Evolutionary conservation across 2,888 invertebrate species (phyloP).

Genomic region (Odontothrips loti): DNA sequence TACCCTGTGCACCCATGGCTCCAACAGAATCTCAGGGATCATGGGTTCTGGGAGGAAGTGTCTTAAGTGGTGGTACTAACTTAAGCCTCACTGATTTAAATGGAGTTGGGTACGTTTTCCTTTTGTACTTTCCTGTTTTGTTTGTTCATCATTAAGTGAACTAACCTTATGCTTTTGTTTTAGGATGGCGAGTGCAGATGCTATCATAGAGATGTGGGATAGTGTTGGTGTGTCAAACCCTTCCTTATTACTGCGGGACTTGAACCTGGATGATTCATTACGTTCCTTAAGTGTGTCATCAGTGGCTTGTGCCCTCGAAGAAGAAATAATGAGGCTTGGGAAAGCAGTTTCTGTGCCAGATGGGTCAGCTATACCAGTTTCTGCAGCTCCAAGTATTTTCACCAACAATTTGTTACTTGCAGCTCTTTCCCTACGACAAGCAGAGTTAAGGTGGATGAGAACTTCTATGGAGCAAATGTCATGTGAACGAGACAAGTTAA

Average conservation of each 20-base stretch:
- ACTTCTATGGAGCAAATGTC: constrained; percentile 59
- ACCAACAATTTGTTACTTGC: constrained; percentile 24
- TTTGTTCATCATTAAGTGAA: constrained; percentile 14
- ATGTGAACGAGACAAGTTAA: constrained; percentile 76
- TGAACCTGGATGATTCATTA: constrained; percentile 60
- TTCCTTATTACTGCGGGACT: constrained; percentile 59
- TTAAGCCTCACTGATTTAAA: constrained; percentile 17
- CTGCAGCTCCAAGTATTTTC: neutral
- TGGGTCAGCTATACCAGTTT: constrained; percentile 30
- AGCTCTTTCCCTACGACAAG: constrained; percentile 31
- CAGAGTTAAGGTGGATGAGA: constrained; percentile 42
- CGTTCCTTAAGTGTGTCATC: constrained; percentile 54
- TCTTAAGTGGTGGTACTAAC: constrained; percentile 30
- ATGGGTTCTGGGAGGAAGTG: constrained; percentile 11
- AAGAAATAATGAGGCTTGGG: constrained; percentile 51
- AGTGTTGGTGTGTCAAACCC: constrained; percentile 63
- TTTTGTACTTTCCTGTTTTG: constrained; percentile 27
- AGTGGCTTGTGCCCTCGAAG: constrained; percentile 63
- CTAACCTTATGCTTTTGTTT: neutral
- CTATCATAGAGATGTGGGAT: constrained; percentile 69
- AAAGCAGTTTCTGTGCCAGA: constrained; percentile 36
- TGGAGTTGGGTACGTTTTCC: constrained; percentile 29
- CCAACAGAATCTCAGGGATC: constrained; percentile 11
- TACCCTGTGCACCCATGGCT: constrained; percentile 33
- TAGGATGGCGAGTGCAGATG: constrained; percentile 46